phyloP scores from a whole-genome alignment of 2,797 vertebrate genomes.

The Danio albolineatus region DNA sequence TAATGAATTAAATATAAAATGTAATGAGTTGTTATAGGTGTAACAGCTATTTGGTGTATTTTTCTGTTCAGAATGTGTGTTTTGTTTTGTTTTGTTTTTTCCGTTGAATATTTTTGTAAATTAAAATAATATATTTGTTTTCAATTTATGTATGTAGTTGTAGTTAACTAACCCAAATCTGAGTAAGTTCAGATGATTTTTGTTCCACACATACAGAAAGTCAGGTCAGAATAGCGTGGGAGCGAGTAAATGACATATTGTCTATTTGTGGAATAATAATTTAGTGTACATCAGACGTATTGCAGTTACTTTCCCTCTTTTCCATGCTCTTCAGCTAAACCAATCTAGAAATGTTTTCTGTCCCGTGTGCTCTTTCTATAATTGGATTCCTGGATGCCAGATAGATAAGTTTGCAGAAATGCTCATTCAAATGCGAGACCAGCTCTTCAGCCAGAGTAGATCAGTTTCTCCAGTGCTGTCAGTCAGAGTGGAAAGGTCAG shows the following conservation, averaged over 20 bases:
- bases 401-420: not conserved
- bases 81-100: too few relatives aligned
- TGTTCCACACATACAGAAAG: not conserved
- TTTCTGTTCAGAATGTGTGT: too few relatives aligned
- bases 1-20: too few relatives aligned
- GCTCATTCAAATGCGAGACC: not conserved
- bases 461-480: not conserved
- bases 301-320: not conserved
- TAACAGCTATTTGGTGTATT: too few relatives aligned
- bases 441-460: slow-evolving; percentile 1
- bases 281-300: not conserved
- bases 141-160: too few relatives aligned
- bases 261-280: not conserved
- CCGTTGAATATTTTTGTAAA: too few relatives aligned
- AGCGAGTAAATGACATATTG: not conserved
- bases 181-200: not conserved
- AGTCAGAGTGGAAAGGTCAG: slow-evolving; percentile 17
- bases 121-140: too few relatives aligned
- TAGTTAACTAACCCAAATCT: too few relatives aligned
- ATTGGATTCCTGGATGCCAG: slow-evolving; percentile 29
- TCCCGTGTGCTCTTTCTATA: not conserved
- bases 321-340: not conserved
- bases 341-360: slow-evolving; percentile 14
- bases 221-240: not conserved
- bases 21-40: too few relatives aligned